Conservation (phyloP, 30 jellyfish, hydroid and myxozoan species). For the Cassiopea andromeda region DNA sequence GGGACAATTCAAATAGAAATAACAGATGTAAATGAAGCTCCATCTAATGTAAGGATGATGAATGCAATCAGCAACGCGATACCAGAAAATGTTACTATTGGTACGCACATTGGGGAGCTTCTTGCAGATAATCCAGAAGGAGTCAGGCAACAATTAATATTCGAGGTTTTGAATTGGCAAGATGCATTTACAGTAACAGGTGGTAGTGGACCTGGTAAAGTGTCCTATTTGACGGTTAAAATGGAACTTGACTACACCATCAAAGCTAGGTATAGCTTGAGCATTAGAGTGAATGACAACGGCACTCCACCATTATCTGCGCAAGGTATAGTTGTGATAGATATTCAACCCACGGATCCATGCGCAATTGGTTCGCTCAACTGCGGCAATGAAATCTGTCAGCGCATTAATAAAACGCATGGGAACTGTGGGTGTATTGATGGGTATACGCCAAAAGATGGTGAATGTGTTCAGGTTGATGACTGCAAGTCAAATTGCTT, state of each 20-base stretch:
- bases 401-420: slow-evolving; percentile 65
- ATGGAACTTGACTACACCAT: slow-evolving; percentile 65
- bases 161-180: slow-evolving; percentile 39
- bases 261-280: slow-evolving; percentile 14
- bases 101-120: slow-evolving; percentile 74
- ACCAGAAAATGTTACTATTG: slow-evolving; percentile 69
- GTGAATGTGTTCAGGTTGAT: slow-evolving; percentile 63
- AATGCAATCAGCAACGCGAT: slow-evolving; percentile 21
- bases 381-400: slow-evolving; percentile 79
- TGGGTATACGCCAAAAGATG: slow-evolving; percentile 67
- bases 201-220: slow-evolving; percentile 71
- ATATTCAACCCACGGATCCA: slow-evolving; percentile 72
- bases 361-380: slow-evolving; percentile 52
- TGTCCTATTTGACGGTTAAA: slow-evolving; percentile 49
- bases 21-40: slow-evolving; percentile 90
- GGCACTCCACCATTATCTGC: slow-evolving; percentile 88
- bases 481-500: slow-evolving; percentile 77
- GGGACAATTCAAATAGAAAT: slow-evolving; percentile 58
- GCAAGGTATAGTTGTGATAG: slow-evolving; percentile 36
- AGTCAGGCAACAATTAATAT: slow-evolving; percentile 53
- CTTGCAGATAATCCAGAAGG: slow-evolving; percentile 91
- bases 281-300: slow-evolving; percentile 73
- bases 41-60: slow-evolving; percentile 72
- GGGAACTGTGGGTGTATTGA: slow-evolving; percentile 75
- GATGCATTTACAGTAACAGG: slow-evolving; percentile 53